These are phyloP conservation scores for Eidolon dupreanum DNA, from an alignment of 2,797 vertebrate genomes.

Conservation along the genomic window DNA sequence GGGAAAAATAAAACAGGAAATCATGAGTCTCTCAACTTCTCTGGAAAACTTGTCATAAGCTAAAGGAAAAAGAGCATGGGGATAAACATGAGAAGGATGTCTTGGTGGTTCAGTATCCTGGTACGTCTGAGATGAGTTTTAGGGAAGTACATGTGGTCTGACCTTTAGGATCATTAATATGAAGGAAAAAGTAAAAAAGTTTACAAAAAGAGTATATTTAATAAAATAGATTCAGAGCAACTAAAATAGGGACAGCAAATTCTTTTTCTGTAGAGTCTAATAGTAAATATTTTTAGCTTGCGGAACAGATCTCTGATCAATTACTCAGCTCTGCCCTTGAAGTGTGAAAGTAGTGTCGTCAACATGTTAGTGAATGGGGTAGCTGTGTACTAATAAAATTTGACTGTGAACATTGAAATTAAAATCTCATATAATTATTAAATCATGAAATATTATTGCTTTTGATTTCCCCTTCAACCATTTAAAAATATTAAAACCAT, in stretches of 20 bases:
- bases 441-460: not conserved
- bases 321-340: not conserved
- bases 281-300: not conserved
- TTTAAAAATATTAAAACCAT: not conserved
- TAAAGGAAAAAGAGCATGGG: not conserved
- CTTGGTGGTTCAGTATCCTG: not conserved
- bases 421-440: not conserved
- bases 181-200: not conserved
- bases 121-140: not conserved
- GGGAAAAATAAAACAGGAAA: conserved; percentile 53
- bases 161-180: not conserved
- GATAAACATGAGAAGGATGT: not conserved
- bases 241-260: not conserved
- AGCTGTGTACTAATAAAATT: not conserved
- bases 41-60: not conserved
- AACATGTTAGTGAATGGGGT: not conserved
- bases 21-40: not conserved
- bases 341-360: not conserved
- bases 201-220: not conserved
- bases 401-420: not conserved
- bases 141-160: not conserved
- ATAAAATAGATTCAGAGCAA: not conserved
- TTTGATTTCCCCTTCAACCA: not conserved
- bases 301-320: not conserved
- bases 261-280: not conserved